Percentiles rank a stretch among this genome's conserved stretches.
phyloP scores from a whole-genome alignment of 1,140 invertebrate genomes.

The Paramacrobiotus metropolitanus region DNA sequence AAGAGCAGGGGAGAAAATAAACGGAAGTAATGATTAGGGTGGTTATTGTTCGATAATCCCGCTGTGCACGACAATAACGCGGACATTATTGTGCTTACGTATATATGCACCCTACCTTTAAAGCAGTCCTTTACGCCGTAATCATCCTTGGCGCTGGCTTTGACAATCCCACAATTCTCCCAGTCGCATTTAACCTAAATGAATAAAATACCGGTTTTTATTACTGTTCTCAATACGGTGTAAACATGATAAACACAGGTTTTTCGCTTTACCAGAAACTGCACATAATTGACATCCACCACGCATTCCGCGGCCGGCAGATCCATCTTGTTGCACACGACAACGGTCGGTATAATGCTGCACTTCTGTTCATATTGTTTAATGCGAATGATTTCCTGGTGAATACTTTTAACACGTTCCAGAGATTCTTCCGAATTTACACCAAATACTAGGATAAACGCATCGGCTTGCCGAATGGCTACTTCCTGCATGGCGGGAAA shows the following conservation, averaged over 20 bases:
- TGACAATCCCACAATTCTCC: not conserved
- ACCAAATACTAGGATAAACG: slow-evolving; percentile 18
- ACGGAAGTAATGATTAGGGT: too few species aligned
- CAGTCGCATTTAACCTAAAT: not conserved
- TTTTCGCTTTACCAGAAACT: not conserved
- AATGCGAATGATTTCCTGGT: not conserved
- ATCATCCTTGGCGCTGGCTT: slow-evolving; percentile 1
- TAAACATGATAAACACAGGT: not conserved
- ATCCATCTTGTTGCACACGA: not conserved
- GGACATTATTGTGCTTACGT: too few species aligned
- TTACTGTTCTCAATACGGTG: not conserved
- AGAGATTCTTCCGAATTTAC: not conserved
- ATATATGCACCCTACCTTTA: not conserved
- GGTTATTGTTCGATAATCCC: too few species aligned
- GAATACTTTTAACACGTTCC: not conserved
- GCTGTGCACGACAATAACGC: not conserved
- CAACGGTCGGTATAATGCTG: not conserved
- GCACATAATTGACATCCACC: not conserved
- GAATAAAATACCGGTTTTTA: not conserved
- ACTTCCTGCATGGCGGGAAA: slow-evolving; percentile 24
- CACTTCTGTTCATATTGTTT: not conserved
- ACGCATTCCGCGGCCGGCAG: not conserved
- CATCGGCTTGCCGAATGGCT: slow-evolving; percentile 17
- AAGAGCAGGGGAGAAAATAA: not conserved
- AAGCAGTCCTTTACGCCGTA: not conserved